Evolutionary conservation across 2,888 invertebrate species (phyloP).

Genomic region (Caenorhabditis sp.): DNA sequence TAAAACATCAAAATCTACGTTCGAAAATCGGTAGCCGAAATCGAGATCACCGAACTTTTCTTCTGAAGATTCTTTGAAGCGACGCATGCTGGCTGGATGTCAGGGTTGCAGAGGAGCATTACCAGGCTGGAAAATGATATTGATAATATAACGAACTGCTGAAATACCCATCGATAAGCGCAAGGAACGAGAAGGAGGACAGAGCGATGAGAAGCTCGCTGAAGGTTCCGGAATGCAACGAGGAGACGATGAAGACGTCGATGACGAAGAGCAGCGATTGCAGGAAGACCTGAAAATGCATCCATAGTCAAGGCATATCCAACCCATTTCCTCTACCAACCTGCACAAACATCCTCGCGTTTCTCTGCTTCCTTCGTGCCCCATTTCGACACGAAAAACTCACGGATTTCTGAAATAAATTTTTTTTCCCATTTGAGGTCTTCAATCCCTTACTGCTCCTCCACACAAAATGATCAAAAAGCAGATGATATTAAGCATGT

Average conservation of each 20-base stretch:
- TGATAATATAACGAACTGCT: neutral
- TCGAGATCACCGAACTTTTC: slow-evolving; percentile 52
- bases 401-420: slow-evolving; percentile 44
- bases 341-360: slow-evolving; percentile 57
- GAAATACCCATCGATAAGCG: slow-evolving; percentile 41
- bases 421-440: neutral
- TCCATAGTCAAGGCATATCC: too few species aligned
- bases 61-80: slow-evolving; percentile 41
- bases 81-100: slow-evolving; percentile 50
- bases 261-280: slow-evolving; percentile 31
- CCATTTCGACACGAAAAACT: slow-evolving; percentile 48
- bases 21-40: slow-evolving; percentile 39
- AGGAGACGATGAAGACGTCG: slow-evolving; percentile 42
- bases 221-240: slow-evolving; percentile 33
- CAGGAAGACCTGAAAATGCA: slow-evolving; percentile 24
- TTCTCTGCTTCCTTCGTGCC: slow-evolving; percentile 47
- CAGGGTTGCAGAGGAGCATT: slow-evolving; percentile 53
- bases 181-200: slow-evolving; percentile 27
- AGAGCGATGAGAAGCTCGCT: slow-evolving; percentile 32
- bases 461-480: slow-evolving; percentile 50
- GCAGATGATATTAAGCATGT: slow-evolving; percentile 44
- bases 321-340: slow-evolving; percentile 14
- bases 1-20: too few species aligned
- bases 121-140: slow-evolving; percentile 18
- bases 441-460: slow-evolving; percentile 34